These are phyloP conservation scores for Sinodicranocentrus sp. DNA, from an alignment of 2,888 invertebrate species.

Conservation along the genomic window DNA sequence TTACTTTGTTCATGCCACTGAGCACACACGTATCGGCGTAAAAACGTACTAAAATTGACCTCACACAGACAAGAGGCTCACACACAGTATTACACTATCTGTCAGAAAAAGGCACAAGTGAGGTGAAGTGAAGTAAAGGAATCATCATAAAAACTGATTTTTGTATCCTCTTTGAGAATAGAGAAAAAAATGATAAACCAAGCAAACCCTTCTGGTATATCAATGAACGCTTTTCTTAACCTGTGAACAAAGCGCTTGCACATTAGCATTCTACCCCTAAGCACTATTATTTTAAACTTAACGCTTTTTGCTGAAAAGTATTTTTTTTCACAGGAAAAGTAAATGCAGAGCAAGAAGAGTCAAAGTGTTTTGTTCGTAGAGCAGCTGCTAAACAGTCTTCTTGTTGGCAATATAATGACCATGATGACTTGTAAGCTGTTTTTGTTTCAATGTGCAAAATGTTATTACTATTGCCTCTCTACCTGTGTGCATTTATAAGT, in stretches of 20 bases:
- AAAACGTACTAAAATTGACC: conserved; percentile 16
- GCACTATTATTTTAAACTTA: conserved; percentile 7
- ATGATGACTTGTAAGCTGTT: conserved; percentile 52
- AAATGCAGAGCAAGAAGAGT: neutral
- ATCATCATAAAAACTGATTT: conserved; percentile 57
- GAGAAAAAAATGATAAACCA: conserved; percentile 13
- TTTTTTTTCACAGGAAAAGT: conserved; percentile 35
- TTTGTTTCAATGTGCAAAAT: conserved; percentile 34
- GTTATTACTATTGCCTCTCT: neutral
- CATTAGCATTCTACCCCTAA: conserved; percentile 11
- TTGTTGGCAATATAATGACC: conserved; percentile 35
- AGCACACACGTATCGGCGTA: too few relatives aligned
- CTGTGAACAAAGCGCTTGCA: conserved; percentile 17
- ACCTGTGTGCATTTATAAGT: too few relatives aligned
- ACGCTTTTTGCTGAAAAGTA: conserved; percentile 38
- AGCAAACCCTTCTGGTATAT: neutral
- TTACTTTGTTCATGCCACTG: conserved; percentile 13
- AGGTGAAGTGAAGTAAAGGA: conserved; percentile 23
- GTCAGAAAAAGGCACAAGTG: conserved; percentile 4
- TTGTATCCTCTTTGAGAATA: conserved; percentile 34
- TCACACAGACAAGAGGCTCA: conserved; percentile 37
- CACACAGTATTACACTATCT: neutral
- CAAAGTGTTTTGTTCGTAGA: conserved; percentile 46
- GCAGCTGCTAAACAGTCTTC: conserved; percentile 48
- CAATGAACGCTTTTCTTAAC: conserved; percentile 27